Percentiles rank a stretch among this genome's conserved stretches.
These are phyloP conservation scores for Potamarius usumacintae DNA, from an alignment of 2,113 vertebrate species.

Conservation along the genomic window DNA sequence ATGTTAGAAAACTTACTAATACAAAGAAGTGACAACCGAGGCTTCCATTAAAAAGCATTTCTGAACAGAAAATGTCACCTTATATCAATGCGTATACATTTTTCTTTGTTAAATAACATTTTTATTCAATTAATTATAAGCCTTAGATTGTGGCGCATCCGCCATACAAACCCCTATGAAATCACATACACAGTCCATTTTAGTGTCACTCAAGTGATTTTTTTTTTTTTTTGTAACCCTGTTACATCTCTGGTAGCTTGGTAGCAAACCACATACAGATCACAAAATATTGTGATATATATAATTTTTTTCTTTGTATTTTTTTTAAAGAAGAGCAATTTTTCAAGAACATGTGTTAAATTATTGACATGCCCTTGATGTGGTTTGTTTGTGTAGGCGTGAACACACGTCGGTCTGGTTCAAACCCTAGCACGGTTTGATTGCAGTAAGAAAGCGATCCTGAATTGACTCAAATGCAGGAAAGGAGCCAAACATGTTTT, in stretches of 20 bases:
- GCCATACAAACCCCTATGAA: neutral
- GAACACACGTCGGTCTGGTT: neutral
- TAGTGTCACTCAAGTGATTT: neutral
- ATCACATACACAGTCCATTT: neutral
- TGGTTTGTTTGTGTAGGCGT: neutral
- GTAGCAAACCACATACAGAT: neutral
- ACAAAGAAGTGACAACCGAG: neutral
- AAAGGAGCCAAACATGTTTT: neutral
- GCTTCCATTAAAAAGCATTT: neutral
- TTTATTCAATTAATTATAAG: neutral
- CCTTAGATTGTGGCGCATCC: neutral
- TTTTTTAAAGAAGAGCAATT: neutral
- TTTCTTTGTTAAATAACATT: neutral
- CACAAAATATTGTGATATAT: neutral
- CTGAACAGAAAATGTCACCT: neutral
- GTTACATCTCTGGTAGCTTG: neutral
- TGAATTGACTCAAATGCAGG: neutral
- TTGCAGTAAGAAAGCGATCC: neutral
- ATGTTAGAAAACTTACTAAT: neutral
- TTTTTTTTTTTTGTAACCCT: no score
- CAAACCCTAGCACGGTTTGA: neutral
- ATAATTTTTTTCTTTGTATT: neutral
- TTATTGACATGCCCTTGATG: neutral
- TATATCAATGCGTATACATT: neutral
- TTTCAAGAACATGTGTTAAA: neutral